Evolutionary conservation across 2,888 invertebrate species (phyloP), one percentile per base, ranked within the genome.

Genomic region (Diaperis boleti): DNA sequence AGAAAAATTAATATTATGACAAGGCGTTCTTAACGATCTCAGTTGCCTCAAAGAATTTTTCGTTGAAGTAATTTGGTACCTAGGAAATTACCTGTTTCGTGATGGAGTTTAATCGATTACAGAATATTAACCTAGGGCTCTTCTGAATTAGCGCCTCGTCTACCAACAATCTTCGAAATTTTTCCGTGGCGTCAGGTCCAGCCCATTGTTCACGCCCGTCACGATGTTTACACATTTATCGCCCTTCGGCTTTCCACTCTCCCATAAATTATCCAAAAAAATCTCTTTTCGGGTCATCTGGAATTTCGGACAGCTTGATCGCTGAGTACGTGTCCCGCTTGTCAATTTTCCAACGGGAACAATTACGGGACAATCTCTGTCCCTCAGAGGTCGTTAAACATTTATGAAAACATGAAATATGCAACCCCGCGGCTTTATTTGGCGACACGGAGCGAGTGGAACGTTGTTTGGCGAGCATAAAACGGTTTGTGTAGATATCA

Each of bases 231-330:
- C 29, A 45, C 15, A 29, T 45, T 45, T 45, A 20, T 7, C 22
- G 10, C 42, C 39, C 39, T 39, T 11, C 15, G 15, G 22, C 20
- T n/a, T 42, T n/a, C 11, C 42, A 42, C n/a, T 1, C 3, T 18
- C 15, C 4, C 18, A 39, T 39, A 39, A 39, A 39, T 39, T 39
- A 39, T 39, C 4, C 15, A 39, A 45, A 29, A 42, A 42, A 42
- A n/a, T 39, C 6, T 39, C 20, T 18, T 18, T 26, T 14, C 26
- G 35, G 47, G 41, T 42, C 41, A 42, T 6, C 20, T 47, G 20
- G 18, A 56, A 56, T 45, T 56, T 56, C 22, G 45, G 52, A 60
- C 60, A 52, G 44, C 42, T 60, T 60, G 52, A 60, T 60, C 52
- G n/a, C n/a, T n/a, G n/a, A n/a, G n/a, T n/a, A n/a, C n/a, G n/a